Percentiles rank a stretch among this genome's conserved stretches.
Conservation (phyloP, 2,888 invertebrate species). For the Pseudoips prasinana region DNA sequence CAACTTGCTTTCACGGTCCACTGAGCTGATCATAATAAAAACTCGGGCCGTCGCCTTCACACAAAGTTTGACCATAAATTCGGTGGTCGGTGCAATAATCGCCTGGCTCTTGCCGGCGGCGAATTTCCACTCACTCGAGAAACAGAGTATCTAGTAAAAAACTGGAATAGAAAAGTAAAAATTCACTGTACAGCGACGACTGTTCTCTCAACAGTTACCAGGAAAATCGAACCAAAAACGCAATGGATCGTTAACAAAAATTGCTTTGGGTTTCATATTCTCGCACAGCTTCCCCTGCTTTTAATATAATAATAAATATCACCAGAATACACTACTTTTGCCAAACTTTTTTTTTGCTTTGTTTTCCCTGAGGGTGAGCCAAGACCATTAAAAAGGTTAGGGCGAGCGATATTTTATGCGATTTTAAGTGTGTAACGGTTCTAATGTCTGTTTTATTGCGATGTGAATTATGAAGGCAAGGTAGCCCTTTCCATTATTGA, state of each 20-base stretch:
- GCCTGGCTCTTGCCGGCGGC: slow-evolving; percentile 62
- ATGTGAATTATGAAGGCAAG: slow-evolving; percentile 52
- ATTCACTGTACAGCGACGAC: slow-evolving; percentile 15
- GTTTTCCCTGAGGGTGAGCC: slow-evolving; percentile 68
- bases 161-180: slow-evolving; percentile 6
- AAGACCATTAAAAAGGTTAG: slow-evolving; percentile 77
- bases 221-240: slow-evolving; percentile 4
- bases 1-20: slow-evolving; percentile 82
- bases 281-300: slow-evolving; percentile 47
- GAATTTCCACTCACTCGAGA: slow-evolving; percentile 59
- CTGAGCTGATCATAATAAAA: slow-evolving; percentile 83
- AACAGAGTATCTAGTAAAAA: slow-evolving; percentile 11
- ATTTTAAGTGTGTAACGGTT: slow-evolving; percentile 77
- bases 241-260: slow-evolving; percentile 13
- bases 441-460: slow-evolving; percentile 68
- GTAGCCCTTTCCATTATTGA: too few relatives aligned
- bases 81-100: slow-evolving; percentile 71
- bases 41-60: slow-evolving; percentile 79
- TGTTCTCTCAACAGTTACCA: not conserved
- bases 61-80: slow-evolving; percentile 83
- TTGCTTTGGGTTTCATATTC: slow-evolving; percentile 11
- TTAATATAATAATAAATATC: slow-evolving; percentile 80
- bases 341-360: slow-evolving; percentile 64
- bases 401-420: slow-evolving; percentile 75
- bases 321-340: slow-evolving; percentile 70